Evolutionary conservation across 1,140 invertebrate species (phyloP).

Genomic region (Bombus difficillimus): DNA sequence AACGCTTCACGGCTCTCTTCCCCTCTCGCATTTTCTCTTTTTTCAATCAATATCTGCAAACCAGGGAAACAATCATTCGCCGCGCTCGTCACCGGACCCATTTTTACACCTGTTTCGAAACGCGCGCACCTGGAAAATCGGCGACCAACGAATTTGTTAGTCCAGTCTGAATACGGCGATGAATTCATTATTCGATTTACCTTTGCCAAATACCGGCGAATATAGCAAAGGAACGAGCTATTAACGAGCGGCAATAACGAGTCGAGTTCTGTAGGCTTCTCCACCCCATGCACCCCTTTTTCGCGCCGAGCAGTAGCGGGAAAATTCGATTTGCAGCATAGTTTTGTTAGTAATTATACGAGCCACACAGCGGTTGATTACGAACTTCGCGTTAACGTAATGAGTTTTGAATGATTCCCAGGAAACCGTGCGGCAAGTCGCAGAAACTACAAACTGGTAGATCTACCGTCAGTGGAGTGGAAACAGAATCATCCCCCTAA

Average conservation of each 20-base stretch:
- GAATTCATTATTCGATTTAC: conserved; percentile 29
- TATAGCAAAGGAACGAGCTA: conserved; percentile 16
- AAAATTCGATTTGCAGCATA: conserved; percentile 22
- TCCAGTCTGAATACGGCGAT: background rate
- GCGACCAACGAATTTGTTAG: conserved; percentile 12
- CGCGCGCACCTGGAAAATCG: background rate
- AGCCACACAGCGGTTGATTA: conserved; percentile 8
- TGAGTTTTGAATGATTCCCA: conserved; percentile 4
- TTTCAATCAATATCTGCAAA: conserved; percentile 24
- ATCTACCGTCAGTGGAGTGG: too few relatives aligned
- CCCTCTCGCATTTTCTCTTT: background rate
- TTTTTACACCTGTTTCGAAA: background rate
- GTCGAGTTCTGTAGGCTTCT: background rate
- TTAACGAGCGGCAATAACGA: conserved; percentile 29
- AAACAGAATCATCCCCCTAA: background rate
- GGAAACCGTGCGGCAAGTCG: background rate
- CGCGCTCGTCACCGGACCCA: background rate
- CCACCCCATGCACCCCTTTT: background rate
- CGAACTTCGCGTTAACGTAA: conserved; percentile 27
- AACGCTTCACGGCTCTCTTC: background rate
- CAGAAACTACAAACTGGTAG: background rate
- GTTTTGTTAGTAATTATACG: conserved; percentile 41
- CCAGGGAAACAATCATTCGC: conserved; percentile 10
- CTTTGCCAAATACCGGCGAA: conserved; percentile 10
- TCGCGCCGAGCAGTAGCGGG: background rate